Conservation (phyloP, 2,113 vertebrate genomes). For the Dromiciops gliroides region DNA sequence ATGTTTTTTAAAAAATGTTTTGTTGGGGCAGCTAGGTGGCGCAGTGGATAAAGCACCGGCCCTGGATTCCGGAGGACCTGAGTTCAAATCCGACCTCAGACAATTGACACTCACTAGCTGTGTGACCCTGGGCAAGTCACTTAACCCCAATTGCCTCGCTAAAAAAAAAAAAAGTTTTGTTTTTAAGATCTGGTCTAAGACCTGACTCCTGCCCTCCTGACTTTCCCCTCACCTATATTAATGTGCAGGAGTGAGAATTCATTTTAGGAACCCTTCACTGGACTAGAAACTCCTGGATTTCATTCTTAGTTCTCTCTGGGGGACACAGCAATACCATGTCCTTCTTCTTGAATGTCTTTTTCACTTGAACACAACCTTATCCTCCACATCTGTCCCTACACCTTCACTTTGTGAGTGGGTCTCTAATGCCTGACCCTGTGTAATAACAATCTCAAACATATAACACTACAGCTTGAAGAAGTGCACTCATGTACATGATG, state of each 20-base stretch:
- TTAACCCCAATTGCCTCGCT: too few species aligned
- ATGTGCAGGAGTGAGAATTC: neutral
- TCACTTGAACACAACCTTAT: neutral
- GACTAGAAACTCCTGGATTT: neutral
- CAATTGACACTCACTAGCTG: too few species aligned
- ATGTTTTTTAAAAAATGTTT: too few species aligned
- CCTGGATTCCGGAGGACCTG: too few species aligned
- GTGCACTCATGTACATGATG: neutral
- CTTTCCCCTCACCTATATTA: neutral
- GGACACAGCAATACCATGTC: neutral
- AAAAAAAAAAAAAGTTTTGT: neutral
- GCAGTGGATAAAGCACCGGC: too few species aligned
- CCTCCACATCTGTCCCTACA: neutral
- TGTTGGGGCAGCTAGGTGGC: too few species aligned
- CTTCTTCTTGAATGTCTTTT: neutral
- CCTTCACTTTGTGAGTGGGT: neutral
- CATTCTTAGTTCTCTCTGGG: neutral
- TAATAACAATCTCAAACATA: neutral
- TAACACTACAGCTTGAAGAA: neutral
- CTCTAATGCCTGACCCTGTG: too few species aligned
- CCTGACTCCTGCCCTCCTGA: neutral
- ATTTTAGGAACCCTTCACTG: neutral
- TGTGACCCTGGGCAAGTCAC: too few species aligned
- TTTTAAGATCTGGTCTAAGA: neutral
- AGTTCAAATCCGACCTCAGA: too few species aligned